phyloP scores from a whole-genome alignment of 2,888 invertebrate genomes.

The Stegophylla sp. region DNA sequence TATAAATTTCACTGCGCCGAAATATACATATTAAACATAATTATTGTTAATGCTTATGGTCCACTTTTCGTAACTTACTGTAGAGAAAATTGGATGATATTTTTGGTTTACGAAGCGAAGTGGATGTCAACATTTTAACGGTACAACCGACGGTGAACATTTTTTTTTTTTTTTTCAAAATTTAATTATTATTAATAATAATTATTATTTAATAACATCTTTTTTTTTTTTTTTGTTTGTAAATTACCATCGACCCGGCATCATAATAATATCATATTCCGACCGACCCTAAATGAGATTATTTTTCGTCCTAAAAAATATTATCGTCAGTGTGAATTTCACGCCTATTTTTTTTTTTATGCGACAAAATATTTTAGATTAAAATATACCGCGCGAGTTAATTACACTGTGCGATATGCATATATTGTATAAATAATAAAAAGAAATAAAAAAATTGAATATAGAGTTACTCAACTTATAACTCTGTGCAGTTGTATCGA shows the following conservation, averaged over 20 bases:
- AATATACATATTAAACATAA: slow-evolving; percentile 9
- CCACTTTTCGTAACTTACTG: not conserved
- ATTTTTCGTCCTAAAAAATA: not conserved
- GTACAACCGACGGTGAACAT: not conserved
- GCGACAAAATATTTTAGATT: not conserved
- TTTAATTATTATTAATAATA: not conserved
- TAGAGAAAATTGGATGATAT: not conserved
- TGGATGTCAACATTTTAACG: not conserved
- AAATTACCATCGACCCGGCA: not conserved
- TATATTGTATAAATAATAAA: too few species aligned
- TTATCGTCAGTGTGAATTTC: not conserved
- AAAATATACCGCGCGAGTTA: not conserved
- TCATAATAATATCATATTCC: too few species aligned
- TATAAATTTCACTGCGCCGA: not conserved
- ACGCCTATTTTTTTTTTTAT: not conserved
- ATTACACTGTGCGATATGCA: not conserved
- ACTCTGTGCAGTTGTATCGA: too few species aligned
- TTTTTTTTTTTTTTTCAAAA: slow-evolving; percentile 8
- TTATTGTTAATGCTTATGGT: slow-evolving; percentile 1
- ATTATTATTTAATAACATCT: not conserved
- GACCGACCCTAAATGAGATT: not conserved
- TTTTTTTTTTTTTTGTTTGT: not conserved
- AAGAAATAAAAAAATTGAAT: too few species aligned
- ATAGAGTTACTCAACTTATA: too few species aligned
- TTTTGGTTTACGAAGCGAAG: not conserved